Base-by-base conservation (phyloP, 2,888 invertebrate species). In the Dioctria linearis region DNA sequence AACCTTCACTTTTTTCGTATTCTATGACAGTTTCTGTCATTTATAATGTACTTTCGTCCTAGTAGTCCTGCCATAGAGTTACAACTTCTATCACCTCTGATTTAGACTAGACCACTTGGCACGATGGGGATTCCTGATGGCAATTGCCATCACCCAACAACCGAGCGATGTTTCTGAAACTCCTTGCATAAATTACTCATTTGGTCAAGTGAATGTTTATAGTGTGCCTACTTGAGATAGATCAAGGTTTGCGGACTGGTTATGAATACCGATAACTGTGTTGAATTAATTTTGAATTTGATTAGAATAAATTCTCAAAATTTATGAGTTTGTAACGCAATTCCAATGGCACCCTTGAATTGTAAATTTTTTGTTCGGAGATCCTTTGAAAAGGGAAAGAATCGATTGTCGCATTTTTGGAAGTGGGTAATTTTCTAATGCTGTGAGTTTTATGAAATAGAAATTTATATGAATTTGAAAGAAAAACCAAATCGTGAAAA, bases 181-280 rank as follows among this genome's bases (percentile, higher is more conserved):
- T 59, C 46, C 71, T 80, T 82, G 82, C 82, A 82, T 82, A 82
- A 82, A 82, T 82, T 82, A 82, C 82, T 82, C 80, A 82, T 80
- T 82, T 82, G 82, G 82, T 82, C 82, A 82, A 82, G 82, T 82
- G 78, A 82, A 82, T 82, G 82, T 82, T 80, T 73, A 78, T 78
- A 82, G 80, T 80, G 82, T 73, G 71, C 78, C 76, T 76, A 80
- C 78, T 75, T 82, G 82, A 65, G 82, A 80, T 82, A 82, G 82
- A 80, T 82, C 82, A 82, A 80, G 80, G 67, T 80, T 57, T 63
- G 66, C 71, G 51, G 80, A 78, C 66, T 75, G 78, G 80, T 76
- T 80, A 80, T 81, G 81, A 81, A 81, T 81, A 80, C 76, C 78
- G 80, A 81, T 81, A 76, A 63, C 49, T 25, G 63, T 40, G 76